A percentile compares a stretch with the other conserved stretches of the same genome.
phyloP scores from a whole-genome alignment of 2,113 vertebrate genomes.

The Ornithorhynchus anatinus region DNA sequence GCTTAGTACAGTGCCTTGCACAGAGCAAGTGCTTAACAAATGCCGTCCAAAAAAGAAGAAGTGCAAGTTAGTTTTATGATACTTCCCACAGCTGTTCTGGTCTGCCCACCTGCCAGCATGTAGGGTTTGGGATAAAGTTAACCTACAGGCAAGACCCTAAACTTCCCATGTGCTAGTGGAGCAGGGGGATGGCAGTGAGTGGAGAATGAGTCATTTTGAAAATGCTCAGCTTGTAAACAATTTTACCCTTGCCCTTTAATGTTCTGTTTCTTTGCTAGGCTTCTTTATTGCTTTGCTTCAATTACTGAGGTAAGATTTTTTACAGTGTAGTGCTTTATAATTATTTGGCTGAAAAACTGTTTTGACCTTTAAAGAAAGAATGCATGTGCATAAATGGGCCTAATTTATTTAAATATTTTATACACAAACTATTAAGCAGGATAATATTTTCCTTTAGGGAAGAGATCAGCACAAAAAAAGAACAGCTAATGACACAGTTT shows the following conservation, averaged over 20 bases:
- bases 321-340: conserved; percentile 26
- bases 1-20: too few relatives aligned
- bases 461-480: conserved; percentile 29
- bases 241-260: conserved; percentile 20
- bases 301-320: conserved; percentile 12
- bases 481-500: conserved; percentile 19
- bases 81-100: too few relatives aligned
- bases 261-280: conserved; percentile 1
- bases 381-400: conserved; percentile 17
- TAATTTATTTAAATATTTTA: conserved; percentile 57
- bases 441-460: conserved; percentile 22
- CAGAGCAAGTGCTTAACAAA: too few relatives aligned
- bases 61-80: too few relatives aligned
- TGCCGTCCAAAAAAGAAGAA: too few relatives aligned
- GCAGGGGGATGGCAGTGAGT: not conserved
- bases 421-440: conserved; percentile 10
- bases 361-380: conserved; percentile 48
- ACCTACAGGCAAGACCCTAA: not conserved
- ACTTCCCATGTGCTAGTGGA: not conserved
- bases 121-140: not conserved
- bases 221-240: conserved; percentile 3
- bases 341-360: conserved; percentile 54
- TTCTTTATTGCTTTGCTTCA: conserved; percentile 38
- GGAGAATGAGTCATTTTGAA: conserved; percentile 4
- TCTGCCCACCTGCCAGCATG: not conserved